A percentile compares a stretch with the other conserved stretches of the same genome.
phyloP scores from a whole-genome alignment of 2,888 invertebrate species.

The Micoletzkya japonica region DNA sequence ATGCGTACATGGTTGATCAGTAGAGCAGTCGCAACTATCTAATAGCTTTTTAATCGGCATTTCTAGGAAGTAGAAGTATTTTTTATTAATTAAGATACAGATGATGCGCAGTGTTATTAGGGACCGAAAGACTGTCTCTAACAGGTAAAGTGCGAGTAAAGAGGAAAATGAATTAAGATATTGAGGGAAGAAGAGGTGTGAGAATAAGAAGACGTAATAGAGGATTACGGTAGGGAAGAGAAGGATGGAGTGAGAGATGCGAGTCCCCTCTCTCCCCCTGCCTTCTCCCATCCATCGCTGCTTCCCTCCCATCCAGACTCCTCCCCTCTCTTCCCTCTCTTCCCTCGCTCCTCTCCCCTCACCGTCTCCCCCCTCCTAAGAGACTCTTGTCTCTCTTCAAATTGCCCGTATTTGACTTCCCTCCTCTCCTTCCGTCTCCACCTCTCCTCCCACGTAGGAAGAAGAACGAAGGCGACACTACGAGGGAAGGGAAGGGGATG shows the following conservation, averaged over 20 bases:
- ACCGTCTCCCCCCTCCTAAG: background rate
- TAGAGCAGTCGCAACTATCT: too few species aligned
- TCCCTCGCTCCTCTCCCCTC: background rate
- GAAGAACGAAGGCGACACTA: too few species aligned
- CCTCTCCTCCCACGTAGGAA: conserved; percentile 6
- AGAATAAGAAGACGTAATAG: background rate
- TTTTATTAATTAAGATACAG: too few species aligned
- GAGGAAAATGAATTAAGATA: too few species aligned
- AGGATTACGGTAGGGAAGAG: background rate
- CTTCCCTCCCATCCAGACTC: background rate
- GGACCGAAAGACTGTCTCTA: too few species aligned
- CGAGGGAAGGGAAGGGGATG: background rate
- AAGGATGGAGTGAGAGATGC: background rate
- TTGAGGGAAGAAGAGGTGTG: too few species aligned
- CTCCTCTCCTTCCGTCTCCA: conserved; percentile 10
- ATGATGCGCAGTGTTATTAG: too few species aligned
- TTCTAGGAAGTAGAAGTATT: too few species aligned
- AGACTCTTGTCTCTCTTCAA: conserved; percentile 7
- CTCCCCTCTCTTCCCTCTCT: conserved; percentile 1
- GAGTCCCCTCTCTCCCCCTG: background rate
- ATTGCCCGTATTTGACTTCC: conserved; percentile 26
- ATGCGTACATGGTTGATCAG: too few species aligned
- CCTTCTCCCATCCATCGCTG: background rate
- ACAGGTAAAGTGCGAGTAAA: too few species aligned
- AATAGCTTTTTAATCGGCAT: too few species aligned